A percentile compares a stretch with the other conserved stretches of the same genome.
phyloP scores from a whole-genome alignment of 2,113 vertebrate genomes.

The Myrmecophaga tridactyla region DNA sequence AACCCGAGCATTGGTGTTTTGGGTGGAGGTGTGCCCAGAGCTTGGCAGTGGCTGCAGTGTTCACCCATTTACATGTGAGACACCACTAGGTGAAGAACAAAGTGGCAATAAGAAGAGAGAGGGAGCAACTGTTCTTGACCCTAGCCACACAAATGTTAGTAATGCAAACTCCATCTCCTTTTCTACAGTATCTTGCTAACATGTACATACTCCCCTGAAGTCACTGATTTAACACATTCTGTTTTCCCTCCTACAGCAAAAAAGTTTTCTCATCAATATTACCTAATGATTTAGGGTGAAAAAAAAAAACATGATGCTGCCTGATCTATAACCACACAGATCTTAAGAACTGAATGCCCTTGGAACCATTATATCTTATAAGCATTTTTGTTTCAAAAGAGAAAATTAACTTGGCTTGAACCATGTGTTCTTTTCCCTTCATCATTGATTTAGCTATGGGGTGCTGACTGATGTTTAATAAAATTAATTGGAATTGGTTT shows the following conservation, averaged over 20 bases:
- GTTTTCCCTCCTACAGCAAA: background rate
- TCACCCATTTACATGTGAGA: background rate
- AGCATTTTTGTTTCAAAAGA: background rate
- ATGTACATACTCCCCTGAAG: background rate
- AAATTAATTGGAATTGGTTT: background rate
- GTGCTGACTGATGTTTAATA: background rate
- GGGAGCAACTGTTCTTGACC: background rate
- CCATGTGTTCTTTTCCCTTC: background rate
- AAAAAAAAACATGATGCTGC: background rate
- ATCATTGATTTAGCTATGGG: background rate
- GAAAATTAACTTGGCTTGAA: background rate
- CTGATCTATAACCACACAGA: background rate
- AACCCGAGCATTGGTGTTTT: background rate
- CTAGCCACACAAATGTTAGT: background rate
- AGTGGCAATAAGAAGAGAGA: background rate
- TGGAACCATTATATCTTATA: background rate
- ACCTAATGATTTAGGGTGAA: background rate
- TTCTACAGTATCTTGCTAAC: background rate
- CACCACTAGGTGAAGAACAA: background rate
- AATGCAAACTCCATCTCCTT: background rate
- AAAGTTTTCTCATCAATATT: background rate
- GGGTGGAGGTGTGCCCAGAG: background rate
- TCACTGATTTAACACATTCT: background rate
- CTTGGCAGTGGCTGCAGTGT: background rate
- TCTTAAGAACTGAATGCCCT: constrained; percentile 4